phyloP scores from a whole-genome alignment of 2,797 vertebrate genomes.

The Lateolabrax maculatus region DNA sequence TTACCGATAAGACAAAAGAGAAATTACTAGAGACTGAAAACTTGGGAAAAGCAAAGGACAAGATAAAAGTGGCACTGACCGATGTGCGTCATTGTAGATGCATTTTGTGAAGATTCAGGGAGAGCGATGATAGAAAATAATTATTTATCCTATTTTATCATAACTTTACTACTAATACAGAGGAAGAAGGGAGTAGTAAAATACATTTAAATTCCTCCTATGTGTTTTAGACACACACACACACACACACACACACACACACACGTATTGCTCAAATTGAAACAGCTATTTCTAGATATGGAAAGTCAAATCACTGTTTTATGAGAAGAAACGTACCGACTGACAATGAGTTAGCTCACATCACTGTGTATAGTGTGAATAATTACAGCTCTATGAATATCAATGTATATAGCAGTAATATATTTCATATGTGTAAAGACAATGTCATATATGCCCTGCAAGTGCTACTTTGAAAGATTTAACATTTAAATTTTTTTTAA shows the following conservation, averaged over 20 bases:
- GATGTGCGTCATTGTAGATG: background rate
- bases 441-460: constrained; percentile 50
- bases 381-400: constrained; percentile 53
- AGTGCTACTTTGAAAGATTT: constrained; percentile 65
- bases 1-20: constrained; percentile 38
- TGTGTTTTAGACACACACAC: constrained; percentile 1
- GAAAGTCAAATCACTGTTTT: constrained; percentile 24
- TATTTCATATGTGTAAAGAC: constrained; percentile 62
- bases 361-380: constrained; percentile 69
- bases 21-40: constrained; percentile 28
- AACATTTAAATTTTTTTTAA: constrained; percentile 49
- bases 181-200: background rate
- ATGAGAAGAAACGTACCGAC: background rate
- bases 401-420: constrained; percentile 59
- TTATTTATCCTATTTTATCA: background rate
- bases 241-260: constrained; percentile 13
- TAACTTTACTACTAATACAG: background rate
- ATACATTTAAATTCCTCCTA: background rate
- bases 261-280: background rate
- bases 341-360: constrained; percentile 27
- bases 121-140: constrained; percentile 16
- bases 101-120: constrained; percentile 34
- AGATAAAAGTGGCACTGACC: constrained; percentile 16
- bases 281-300: constrained; percentile 18
- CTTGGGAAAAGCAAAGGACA: background rate